Evolutionary conservation across 2,797 vertebrate species (phyloP).

Genomic region (Pachyuromys duprasi): DNA sequence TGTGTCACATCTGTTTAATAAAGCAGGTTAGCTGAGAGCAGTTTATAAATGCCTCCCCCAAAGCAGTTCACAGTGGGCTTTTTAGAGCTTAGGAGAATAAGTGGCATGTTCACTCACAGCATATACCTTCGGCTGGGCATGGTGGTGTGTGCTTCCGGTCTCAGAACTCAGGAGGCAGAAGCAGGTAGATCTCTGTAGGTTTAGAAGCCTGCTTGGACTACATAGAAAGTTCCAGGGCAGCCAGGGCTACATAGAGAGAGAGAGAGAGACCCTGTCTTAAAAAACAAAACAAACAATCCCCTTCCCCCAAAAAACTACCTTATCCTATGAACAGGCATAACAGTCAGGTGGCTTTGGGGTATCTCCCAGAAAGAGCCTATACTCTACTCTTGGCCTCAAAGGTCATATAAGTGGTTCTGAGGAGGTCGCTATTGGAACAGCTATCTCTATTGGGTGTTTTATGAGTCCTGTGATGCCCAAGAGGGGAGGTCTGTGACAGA

Average conservation of each 20-base stretch:
- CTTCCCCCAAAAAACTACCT: not conserved
- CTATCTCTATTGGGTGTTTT: not conserved
- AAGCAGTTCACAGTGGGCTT: not conserved
- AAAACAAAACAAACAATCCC: not conserved
- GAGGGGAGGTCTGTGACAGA: not conserved
- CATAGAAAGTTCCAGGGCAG: not conserved
- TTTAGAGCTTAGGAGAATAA: not conserved
- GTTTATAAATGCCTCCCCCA: constrained; percentile 4
- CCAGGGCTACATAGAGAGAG: not conserved
- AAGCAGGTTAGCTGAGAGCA: not conserved
- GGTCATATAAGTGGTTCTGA: not conserved
- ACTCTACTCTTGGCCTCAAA: not conserved
- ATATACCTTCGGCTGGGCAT: not conserved
- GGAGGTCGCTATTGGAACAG: not conserved
- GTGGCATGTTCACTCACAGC: not conserved
- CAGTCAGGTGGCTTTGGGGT: not conserved
- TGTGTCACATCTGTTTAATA: not conserved
- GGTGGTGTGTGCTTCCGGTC: too few relatives aligned
- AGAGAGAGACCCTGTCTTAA: not conserved
- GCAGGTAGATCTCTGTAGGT: not conserved
- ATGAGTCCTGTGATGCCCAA: not conserved
- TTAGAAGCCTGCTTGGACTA: not conserved
- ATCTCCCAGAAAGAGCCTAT: not conserved
- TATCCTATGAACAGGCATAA: not conserved
- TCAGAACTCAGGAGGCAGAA: not conserved